A percentile compares a stretch with the other conserved stretches of the same genome.
phyloP scores from a whole-genome alignment of 2,888 invertebrate genomes.

The Argynnis bischoffii region DNA sequence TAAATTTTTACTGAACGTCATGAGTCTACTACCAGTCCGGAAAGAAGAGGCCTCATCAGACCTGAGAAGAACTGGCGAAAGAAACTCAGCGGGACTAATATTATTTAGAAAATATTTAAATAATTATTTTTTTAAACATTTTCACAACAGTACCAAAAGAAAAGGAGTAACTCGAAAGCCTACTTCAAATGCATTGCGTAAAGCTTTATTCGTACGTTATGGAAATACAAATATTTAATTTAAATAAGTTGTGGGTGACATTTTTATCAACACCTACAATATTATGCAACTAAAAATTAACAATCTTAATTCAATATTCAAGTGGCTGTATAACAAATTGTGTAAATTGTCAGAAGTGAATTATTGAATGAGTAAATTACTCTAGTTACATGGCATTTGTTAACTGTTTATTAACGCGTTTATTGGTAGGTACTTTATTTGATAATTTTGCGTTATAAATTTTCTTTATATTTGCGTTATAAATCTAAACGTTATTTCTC shows the following conservation, averaged over 20 bases:
- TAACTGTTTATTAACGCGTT: slow-evolving; percentile 1
- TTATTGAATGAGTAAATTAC: slow-evolving; percentile 8
- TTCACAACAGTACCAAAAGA: too few species aligned
- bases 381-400: background rate
- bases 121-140: too few species aligned
- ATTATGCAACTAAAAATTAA: slow-evolving; percentile 12
- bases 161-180: too few species aligned
- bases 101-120: too few species aligned
- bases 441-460: background rate
- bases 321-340: slow-evolving; percentile 12
- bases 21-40: too few species aligned
- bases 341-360: slow-evolving; percentile 10
- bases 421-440: background rate
- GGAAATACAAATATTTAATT: background rate
- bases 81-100: too few species aligned
- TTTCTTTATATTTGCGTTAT: background rate
- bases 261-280: slow-evolving; percentile 26
- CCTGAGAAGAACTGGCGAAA: too few species aligned
- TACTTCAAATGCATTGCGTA: background rate
- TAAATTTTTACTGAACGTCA: too few species aligned
- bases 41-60: too few species aligned
- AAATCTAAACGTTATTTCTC: too few species aligned
- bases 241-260: slow-evolving; percentile 21
- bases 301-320: slow-evolving; percentile 23
- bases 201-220: background rate